These are phyloP conservation scores for Bambusicola thoracicus DNA, from an alignment of 2,113 vertebrate genomes.

Conservation along the genomic window DNA sequence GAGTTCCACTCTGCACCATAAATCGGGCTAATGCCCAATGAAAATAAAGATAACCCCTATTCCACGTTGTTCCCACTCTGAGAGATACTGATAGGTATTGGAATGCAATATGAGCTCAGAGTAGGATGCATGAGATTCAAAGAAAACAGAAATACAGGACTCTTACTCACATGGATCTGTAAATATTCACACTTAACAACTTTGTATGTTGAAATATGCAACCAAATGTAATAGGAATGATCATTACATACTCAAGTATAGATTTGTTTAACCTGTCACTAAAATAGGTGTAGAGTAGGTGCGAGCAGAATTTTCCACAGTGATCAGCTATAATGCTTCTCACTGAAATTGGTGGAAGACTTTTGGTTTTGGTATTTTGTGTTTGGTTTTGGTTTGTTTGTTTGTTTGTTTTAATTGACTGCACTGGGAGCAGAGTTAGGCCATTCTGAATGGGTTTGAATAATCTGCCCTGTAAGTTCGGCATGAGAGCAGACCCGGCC, in stretches of 20 bases:
- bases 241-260: rapidly evolving
- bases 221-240: background rate
- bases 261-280: background rate
- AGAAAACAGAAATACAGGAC: background rate
- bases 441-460: background rate
- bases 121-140: background rate
- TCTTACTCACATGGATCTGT: background rate
- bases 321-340: background rate
- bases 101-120: background rate
- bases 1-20: background rate
- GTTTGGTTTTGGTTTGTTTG: background rate
- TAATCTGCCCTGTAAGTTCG: background rate
- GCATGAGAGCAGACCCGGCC: background rate
- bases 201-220: background rate
- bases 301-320: background rate
- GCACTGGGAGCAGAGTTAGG: background rate
- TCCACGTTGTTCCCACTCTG: background rate
- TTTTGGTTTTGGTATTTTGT: background rate
- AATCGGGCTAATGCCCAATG: background rate
- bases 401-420: background rate
- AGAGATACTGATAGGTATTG: background rate
- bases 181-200: background rate
- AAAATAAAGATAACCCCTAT: background rate
- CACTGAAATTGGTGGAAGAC: background rate
- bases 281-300: background rate